Evolutionary conservation across 2,113 vertebrate species (phyloP), one percentile per base, ranked within the genome.

Genomic region (Parus major): DNA sequence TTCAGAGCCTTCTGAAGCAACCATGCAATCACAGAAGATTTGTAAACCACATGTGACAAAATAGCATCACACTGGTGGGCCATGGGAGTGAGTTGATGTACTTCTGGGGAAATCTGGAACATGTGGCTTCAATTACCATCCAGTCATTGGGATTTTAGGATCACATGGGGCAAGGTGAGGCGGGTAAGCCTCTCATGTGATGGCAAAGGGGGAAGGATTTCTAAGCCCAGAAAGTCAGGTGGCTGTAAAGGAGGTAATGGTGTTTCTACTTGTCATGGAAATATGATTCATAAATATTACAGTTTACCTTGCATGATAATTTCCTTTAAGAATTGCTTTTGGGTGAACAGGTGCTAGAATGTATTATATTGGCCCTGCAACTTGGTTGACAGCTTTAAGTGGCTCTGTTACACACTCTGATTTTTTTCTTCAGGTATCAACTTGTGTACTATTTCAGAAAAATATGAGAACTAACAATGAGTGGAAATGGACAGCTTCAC

Each of bases 21-120:
- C 16, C 2, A 19, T 12, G 4, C 0, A 0, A 42, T 23, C 29
- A 77, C 20, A 71, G 20, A 39, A 7, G 4, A 3, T 59, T 39
- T 18, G 9, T 35, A 55, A 55, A 41, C 42, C 14, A 8, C 9
- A 8, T 8, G 22, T 55, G 42, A 66, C 29, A 41, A 66, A 66
- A 52, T 7, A 4, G 3, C 29, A 61, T 36, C 20, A n/a, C 3
- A 15, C 4, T 10, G 1, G 6, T 23, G 20, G 41, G 14, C 52
- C 24, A 4, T 23, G 15, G 14, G 9, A 56, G 13, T 22, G 28
- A 12, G 17, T 64, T 35, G 18, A 28, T 59, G 19, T 35, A 25
- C 18, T 72, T 57, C 20, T 84, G 31, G 3, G 18, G 9, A 33
- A 60, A 39, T 36, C 7, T 31, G 22, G 29, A 77, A 41, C 8